Evolutionary conservation across 92 coral and sea anemone genomes (phyloP).

Genomic region (Metridium senile): DNA sequence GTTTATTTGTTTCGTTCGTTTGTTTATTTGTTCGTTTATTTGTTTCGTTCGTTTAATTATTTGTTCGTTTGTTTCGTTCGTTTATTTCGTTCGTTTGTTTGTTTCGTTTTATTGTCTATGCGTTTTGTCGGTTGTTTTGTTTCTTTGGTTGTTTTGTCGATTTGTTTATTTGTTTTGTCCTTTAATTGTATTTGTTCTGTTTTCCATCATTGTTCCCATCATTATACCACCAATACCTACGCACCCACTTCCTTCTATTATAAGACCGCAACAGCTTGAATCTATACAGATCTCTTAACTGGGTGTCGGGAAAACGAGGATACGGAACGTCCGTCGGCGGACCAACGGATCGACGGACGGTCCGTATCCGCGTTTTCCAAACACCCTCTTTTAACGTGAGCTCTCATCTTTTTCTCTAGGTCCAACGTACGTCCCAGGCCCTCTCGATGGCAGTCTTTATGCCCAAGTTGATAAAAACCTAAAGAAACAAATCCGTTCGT

Average conservation of each 20-base stretch:
- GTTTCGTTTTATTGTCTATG: not conserved
- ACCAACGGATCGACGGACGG: too few relatives aligned
- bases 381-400: too few relatives aligned
- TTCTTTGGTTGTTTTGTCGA: not conserved
- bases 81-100: not conserved
- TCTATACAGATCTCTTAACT: not conserved
- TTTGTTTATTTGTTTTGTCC: not conserved
- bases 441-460: constrained; percentile 93
- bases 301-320: too few relatives aligned
- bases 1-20: not conserved
- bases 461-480: constrained; percentile 93
- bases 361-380: too few relatives aligned
- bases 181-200: not conserved
- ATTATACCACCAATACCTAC: not conserved
- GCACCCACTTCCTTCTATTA: not conserved
- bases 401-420: constrained; percentile 22
- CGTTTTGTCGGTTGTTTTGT: not conserved
- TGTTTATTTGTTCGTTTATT: not conserved
- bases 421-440: constrained; percentile 91
- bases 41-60: not conserved
- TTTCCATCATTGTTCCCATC: not conserved
- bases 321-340: too few relatives aligned
- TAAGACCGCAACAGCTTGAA: not conserved
- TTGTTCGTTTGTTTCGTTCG: not conserved
- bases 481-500: constrained; percentile 81